These are phyloP conservation scores for Drosophila truncata DNA, from an alignment of 1,140 invertebrate species.

Conservation along the genomic window DNA sequence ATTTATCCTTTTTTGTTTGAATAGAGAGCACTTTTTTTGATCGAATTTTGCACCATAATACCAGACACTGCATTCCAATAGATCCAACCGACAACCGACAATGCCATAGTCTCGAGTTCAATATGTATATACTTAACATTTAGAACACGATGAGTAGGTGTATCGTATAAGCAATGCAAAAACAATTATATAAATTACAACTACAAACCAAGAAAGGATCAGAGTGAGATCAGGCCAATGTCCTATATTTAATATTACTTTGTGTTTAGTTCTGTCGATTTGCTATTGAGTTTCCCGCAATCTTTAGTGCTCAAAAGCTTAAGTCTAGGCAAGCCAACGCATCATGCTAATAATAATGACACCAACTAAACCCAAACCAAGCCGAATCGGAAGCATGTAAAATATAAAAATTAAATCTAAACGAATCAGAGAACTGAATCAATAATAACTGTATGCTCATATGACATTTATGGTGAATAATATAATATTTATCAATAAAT, in stretches of 20 bases:
- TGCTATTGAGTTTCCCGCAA: slow-evolving; percentile 45
- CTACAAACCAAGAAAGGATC: slow-evolving; percentile 8
- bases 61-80: slow-evolving; percentile 24
- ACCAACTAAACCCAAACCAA: slow-evolving; percentile 21
- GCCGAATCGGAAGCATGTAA: slow-evolving; percentile 54
- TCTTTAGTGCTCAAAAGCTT: slow-evolving; percentile 53
- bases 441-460: background rate
- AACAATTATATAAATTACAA: slow-evolving; percentile 19
- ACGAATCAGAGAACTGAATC: slow-evolving; percentile 17
- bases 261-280: slow-evolving; percentile 44
- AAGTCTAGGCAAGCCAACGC: slow-evolving; percentile 29
- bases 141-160: slow-evolving; percentile 19
- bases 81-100: slow-evolving; percentile 17
- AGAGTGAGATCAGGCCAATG: slow-evolving; percentile 43
- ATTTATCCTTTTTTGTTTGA: background rate
- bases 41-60: slow-evolving; percentile 46
- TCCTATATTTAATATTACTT: slow-evolving; percentile 70
- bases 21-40: slow-evolving; percentile 47
- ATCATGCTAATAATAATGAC: slow-evolving; percentile 22
- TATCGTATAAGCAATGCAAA: slow-evolving; percentile 15
- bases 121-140: slow-evolving; percentile 31
- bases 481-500: too few species aligned
- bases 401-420: slow-evolving; percentile 26
- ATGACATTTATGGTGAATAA: slow-evolving; percentile 3
- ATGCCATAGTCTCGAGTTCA: slow-evolving; percentile 23